Evolutionary conservation across 2,113 vertebrate species (phyloP).

Genomic region (Halcyon malimbica): DNA sequence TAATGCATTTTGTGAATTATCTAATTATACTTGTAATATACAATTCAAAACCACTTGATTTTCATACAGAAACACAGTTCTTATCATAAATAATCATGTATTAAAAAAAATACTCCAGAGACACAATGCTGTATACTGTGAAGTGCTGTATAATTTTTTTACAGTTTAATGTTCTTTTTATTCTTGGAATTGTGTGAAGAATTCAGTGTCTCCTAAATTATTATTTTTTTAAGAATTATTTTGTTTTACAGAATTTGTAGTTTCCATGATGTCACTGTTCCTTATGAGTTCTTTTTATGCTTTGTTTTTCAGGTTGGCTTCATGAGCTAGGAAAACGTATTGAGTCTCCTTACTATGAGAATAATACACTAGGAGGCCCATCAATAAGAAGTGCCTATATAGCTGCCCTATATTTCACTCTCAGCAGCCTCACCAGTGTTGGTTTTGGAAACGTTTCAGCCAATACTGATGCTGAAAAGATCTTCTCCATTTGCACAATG

Average conservation of each 20-base stretch:
- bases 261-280: not conserved
- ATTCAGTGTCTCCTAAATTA: not conserved
- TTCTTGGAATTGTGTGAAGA: not conserved
- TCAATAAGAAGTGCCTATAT: constrained; percentile 93
- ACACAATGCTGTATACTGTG: not conserved
- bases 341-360: constrained; percentile 87
- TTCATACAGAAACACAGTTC: not conserved
- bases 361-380: constrained; percentile 85
- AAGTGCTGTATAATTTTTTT: not conserved
- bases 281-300: not conserved
- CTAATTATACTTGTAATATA: not conserved
- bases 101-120: not conserved
- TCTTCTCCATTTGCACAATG: constrained; percentile 98
- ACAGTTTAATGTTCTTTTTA: not conserved
- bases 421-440: constrained; percentile 97
- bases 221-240: not conserved
- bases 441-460: constrained; percentile 98
- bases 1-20: constrained; percentile 15
- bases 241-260: not conserved
- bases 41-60: not conserved
- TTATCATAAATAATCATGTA: not conserved
- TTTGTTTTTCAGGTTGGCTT: constrained; percentile 87
- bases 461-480: constrained; percentile 96
- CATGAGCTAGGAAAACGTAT: constrained; percentile 94
- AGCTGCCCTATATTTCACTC: constrained; percentile 95